Percentiles rank a stretch among this genome's conserved stretches.
Conservation (phyloP, 64 coral and sea anemone genomes). For the Actinia equina region DNA sequence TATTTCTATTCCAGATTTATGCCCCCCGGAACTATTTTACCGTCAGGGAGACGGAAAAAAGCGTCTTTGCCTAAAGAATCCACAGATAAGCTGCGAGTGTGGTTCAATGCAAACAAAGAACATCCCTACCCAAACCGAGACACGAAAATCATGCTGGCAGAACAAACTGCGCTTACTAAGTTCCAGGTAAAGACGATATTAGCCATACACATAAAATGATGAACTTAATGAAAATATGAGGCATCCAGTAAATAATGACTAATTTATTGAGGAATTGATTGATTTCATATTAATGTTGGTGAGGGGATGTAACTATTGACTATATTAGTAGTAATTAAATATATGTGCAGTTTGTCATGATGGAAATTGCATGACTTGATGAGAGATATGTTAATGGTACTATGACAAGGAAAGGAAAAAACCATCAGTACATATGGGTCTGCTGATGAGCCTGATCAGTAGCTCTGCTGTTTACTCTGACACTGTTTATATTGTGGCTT, state of each 20-base stretch:
- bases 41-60: slow-evolving; percentile 37
- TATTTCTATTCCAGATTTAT: slow-evolving; percentile 7
- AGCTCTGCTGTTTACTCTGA: no score
- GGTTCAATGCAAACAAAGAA: slow-evolving; percentile 28
- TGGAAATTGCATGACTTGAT: no score
- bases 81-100: not conserved
- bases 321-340: no score
- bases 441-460: not conserved
- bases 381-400: no score
- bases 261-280: no score
- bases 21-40: slow-evolving; percentile 33
- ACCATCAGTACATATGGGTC: no score
- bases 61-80: slow-evolving; percentile 12
- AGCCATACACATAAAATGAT: not conserved
- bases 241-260: no score
- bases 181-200: not conserved
- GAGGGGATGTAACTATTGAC: no score
- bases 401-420: no score
- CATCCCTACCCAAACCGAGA: slow-evolving; percentile 33
- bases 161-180: slow-evolving; percentile 35
- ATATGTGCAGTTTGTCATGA: no score
- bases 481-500: not conserved
- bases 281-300: no score
- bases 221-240: no score
- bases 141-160: slow-evolving; percentile 10